Evolutionary conservation across 2,113 vertebrate genomes (phyloP).

Genomic region (Albula glossodonta): DNA sequence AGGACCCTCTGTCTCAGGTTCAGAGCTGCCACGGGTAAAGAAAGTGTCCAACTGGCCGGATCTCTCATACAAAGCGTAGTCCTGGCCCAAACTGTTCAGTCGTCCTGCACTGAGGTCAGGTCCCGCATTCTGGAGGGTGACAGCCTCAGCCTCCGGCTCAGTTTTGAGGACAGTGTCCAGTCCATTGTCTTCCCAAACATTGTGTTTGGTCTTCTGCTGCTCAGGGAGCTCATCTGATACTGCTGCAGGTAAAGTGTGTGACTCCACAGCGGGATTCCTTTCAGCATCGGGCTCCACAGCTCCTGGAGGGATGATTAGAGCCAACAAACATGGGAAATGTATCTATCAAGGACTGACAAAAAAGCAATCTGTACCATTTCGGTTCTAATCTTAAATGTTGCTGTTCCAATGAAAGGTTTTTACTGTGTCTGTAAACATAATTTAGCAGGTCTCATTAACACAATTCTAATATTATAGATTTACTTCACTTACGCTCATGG

Average conservation of each 20-base stretch:
- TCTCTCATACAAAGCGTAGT: background rate
- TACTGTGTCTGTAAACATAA: background rate
- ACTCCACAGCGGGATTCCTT: conserved; percentile 7
- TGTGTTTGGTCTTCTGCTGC: background rate
- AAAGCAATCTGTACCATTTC: too few relatives aligned
- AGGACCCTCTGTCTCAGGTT: conserved; percentile 21
- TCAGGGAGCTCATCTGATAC: background rate
- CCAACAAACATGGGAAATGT: background rate
- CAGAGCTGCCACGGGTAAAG: background rate
- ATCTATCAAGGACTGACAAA: too few relatives aligned
- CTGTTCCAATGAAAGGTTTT: background rate
- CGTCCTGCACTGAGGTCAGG: background rate
- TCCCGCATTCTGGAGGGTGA: background rate
- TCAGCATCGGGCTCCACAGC: background rate
- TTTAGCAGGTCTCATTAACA: background rate
- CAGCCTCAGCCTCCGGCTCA: conserved; percentile 7
- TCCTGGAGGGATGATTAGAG: background rate
- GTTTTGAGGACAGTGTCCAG: conserved; percentile 22
- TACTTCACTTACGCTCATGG: conserved; percentile 16
- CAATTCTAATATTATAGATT: background rate
- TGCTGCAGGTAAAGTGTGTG: background rate
- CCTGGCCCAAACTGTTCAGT: background rate
- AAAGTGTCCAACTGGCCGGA: conserved; percentile 5
- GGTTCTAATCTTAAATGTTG: background rate
- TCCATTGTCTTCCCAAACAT: conserved; percentile 8